A percentile compares a stretch with the other conserved stretches of the same genome.
Evolutionary conservation across 2,113 vertebrate genomes (phyloP).

Genomic region (Calonectris borealis): DNA sequence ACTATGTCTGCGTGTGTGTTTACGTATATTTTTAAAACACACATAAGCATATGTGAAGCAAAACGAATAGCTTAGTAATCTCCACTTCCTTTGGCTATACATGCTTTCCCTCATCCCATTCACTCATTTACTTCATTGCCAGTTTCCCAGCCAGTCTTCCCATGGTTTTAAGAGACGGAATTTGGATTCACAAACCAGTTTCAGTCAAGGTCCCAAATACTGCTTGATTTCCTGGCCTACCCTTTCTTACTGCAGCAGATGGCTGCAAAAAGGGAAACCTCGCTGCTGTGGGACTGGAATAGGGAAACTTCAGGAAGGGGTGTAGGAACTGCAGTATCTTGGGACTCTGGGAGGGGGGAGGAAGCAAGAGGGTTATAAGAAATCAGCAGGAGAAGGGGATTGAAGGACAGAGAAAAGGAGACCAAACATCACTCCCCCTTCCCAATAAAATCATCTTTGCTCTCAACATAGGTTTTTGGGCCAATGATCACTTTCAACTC

Average conservation of each 20-base stretch:
- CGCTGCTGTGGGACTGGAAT: neutral
- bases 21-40: neutral
- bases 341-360: neutral
- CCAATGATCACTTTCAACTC: slow-evolving; percentile 45
- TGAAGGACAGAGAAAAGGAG: neutral
- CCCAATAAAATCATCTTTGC: neutral
- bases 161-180: neutral
- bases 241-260: neutral
- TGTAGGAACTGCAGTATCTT: neutral
- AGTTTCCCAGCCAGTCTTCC: neutral
- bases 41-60: fast-evolving
- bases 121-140: neutral
- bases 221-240: neutral
- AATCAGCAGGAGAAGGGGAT: neutral
- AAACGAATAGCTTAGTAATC: neutral
- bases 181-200: neutral
- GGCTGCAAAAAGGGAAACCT: neutral
- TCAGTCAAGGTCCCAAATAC: neutral
- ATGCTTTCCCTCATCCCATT: neutral
- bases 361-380: neutral
- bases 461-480: neutral
- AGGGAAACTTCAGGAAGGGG: neutral
- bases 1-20: neutral
- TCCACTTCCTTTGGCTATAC: neutral
- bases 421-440: neutral